Evolutionary conservation across 2,797 vertebrate species (phyloP).

Genomic region (Pteropus rufus): DNA sequence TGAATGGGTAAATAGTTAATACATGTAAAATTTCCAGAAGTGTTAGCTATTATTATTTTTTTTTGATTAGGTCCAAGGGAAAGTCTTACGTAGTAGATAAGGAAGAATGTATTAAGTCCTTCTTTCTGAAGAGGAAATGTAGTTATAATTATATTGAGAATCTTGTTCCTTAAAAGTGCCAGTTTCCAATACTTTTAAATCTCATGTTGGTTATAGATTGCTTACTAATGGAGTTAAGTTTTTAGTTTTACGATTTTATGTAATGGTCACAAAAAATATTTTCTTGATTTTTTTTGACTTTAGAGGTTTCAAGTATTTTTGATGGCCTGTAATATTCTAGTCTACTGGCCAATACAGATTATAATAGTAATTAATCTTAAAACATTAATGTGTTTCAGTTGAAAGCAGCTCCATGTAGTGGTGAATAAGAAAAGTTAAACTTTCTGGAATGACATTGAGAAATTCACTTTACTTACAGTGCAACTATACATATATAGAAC

Average conservation of each 20-base stretch:
- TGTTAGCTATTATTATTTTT: background rate
- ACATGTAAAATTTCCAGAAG: background rate
- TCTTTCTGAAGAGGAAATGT: background rate
- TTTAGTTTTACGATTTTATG: background rate
- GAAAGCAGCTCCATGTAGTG: background rate
- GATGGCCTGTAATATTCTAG: background rate
- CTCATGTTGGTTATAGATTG: background rate
- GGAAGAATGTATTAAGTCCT: background rate
- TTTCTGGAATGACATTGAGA: background rate
- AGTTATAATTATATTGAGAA: background rate
- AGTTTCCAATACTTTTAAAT: background rate
- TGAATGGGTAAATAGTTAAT: background rate
- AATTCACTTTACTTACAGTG: slow-evolving; percentile 18
- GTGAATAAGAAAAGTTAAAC: background rate
- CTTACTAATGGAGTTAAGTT: background rate
- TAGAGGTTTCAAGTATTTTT: background rate
- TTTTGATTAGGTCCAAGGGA: background rate
- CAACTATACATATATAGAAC: background rate
- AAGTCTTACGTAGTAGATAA: background rate
- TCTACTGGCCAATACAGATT: background rate
- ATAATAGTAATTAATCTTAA: background rate
- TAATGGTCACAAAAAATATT: background rate
- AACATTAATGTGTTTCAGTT: background rate
- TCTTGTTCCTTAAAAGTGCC: background rate
- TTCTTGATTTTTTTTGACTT: background rate